phyloP scores from a whole-genome alignment of 2,888 invertebrate genomes.

The Tetragonisca angustula region DNA sequence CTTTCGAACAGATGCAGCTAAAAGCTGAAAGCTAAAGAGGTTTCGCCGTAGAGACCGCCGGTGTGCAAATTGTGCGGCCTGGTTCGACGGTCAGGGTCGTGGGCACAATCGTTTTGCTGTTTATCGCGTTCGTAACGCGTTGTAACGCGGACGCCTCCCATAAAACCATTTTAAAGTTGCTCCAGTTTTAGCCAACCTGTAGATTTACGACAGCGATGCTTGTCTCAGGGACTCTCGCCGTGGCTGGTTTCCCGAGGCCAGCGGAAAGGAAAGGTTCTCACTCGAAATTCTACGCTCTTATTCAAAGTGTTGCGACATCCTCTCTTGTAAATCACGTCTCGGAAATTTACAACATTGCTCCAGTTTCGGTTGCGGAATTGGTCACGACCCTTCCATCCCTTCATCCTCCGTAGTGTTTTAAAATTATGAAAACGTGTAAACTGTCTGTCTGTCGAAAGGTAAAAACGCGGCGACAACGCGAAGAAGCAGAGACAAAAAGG shows the following conservation, averaged over 20 bases:
- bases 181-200: conserved; percentile 76
- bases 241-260: not conserved
- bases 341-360: conserved; percentile 72
- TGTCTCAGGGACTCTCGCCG: conserved; percentile 11
- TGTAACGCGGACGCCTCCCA: conserved; percentile 36
- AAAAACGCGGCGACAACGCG: not conserved
- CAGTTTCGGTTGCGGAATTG: conserved; percentile 67
- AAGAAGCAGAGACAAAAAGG: too few species aligned
- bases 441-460: not conserved
- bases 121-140: conserved; percentile 50
- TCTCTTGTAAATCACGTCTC: conserved; percentile 70
- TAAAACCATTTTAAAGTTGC: conserved; percentile 74
- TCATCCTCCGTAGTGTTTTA: not conserved
- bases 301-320: conserved; percentile 34
- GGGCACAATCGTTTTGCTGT: conserved; percentile 14
- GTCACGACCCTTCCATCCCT: conserved; percentile 28
- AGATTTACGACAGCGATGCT: conserved; percentile 73
- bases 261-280: conserved; percentile 49
- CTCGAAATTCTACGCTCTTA: conserved; percentile 60
- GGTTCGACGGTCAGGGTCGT: conserved; percentile 56
- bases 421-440: not conserved
- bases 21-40: not conserved
- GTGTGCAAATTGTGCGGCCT: conserved; percentile 52
- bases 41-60: not conserved
- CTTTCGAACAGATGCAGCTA: not conserved